A percentile compares a stretch with the other conserved stretches of the same genome.
Conservation (phyloP, 53 echinoderm and acorn worm species). For the Arbacia lixula region DNA sequence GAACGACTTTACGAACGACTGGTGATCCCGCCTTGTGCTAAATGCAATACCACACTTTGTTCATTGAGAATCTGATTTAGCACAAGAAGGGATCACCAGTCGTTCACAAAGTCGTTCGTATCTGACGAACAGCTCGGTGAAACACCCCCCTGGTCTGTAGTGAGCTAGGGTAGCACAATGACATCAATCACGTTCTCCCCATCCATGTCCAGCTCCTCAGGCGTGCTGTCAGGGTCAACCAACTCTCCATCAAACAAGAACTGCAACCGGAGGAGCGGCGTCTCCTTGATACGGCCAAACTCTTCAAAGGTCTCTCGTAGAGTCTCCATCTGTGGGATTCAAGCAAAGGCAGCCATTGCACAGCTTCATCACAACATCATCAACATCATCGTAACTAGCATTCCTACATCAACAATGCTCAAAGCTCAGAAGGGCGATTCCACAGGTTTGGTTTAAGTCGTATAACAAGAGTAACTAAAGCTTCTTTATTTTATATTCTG, state of each 20-base stretch:
- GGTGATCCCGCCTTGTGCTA: too few species aligned
- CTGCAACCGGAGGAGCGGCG: slow-evolving; percentile 49
- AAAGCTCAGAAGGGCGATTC: background rate
- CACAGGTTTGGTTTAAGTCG: background rate
- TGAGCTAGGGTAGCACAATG: background rate
- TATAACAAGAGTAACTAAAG: too few species aligned
- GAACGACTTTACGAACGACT: too few species aligned
- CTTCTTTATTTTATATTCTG: too few species aligned
- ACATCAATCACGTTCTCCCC: slow-evolving; percentile 75
- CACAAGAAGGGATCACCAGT: too few species aligned
- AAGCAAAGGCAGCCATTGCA: background rate
- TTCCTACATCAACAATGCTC: background rate
- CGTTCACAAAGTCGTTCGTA: too few species aligned
- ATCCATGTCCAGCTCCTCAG: slow-evolving; percentile 78
- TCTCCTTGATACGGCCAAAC: slow-evolving; percentile 58
- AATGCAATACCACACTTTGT: too few species aligned
- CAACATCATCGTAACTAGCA: background rate
- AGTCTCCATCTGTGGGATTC: slow-evolving; percentile 12
- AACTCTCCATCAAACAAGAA: slow-evolving; percentile 86
- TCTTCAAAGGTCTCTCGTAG: slow-evolving; percentile 56
- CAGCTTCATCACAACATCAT: background rate
- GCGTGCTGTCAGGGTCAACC: slow-evolving; percentile 62
- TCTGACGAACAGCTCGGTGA: too few species aligned
- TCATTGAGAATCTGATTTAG: too few species aligned
- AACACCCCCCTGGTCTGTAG: too few species aligned